Evolutionary conservation across 2,888 invertebrate species (phyloP).

Genomic region (Apocheima hispidaria): DNA sequence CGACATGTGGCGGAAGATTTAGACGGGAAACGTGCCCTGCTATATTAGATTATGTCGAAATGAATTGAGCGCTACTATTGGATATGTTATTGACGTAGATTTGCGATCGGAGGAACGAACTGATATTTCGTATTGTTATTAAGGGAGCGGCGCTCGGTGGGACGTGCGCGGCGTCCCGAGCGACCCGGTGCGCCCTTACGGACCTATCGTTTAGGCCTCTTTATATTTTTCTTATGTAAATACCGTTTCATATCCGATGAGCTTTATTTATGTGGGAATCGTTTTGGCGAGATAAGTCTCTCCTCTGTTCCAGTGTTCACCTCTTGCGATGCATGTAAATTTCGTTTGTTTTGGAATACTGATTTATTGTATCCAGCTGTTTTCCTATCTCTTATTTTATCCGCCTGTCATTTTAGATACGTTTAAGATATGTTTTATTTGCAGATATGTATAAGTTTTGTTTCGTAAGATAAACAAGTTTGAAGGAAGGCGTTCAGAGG

Average conservation of each 20-base stretch:
- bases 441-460: slow-evolving; percentile 33
- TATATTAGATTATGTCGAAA: slow-evolving; percentile 86
- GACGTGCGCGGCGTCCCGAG: slow-evolving; percentile 77
- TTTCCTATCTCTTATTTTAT: slow-evolving; percentile 47
- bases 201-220: slow-evolving; percentile 85
- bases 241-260: slow-evolving; percentile 85
- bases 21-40: slow-evolving; percentile 84
- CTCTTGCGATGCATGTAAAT: slow-evolving; percentile 78
- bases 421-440: slow-evolving; percentile 39
- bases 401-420: slow-evolving; percentile 31
- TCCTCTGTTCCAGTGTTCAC: slow-evolving; percentile 75
- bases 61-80: slow-evolving; percentile 86
- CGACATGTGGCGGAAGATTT: slow-evolving; percentile 86
- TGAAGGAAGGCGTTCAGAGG: slow-evolving; percentile 47
- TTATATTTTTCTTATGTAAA: slow-evolving; percentile 86
- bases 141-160: slow-evolving; percentile 73
- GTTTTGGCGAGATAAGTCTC: slow-evolving; percentile 85
- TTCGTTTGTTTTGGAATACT: slow-evolving; percentile 71
- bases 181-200: slow-evolving; percentile 78
- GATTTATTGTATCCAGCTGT: slow-evolving; percentile 65
- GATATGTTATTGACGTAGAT: slow-evolving; percentile 87
- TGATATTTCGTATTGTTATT: slow-evolving; percentile 87
- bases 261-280: slow-evolving; percentile 87
- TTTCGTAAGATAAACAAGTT: slow-evolving; percentile 54
- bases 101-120: slow-evolving; percentile 86